Base-by-base conservation (phyloP, 2,113 vertebrate genomes). In the Toxotes chatareus region DNA sequence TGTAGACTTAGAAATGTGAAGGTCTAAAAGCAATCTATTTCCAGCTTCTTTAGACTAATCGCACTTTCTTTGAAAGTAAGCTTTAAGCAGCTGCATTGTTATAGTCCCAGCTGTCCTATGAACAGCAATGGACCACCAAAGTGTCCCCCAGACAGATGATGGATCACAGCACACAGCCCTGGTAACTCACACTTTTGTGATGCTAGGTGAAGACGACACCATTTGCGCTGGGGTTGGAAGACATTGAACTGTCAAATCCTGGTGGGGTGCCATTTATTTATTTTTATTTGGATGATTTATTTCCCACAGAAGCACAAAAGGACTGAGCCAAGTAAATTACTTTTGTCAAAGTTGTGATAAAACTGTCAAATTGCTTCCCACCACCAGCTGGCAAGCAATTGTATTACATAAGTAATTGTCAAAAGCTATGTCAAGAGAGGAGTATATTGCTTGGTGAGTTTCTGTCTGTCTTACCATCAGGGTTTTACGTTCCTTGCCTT, bases 271-370 rank as follows among this genome's bases (percentile, higher is more conserved):
- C 82, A 88, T 91, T 91, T 90, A 79, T 91, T 91, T 89, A 83
- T 86, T 90, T 92, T 90, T 88, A 90, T 92, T 91, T 84, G 85
- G 76, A 85, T 83, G 89, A 93, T 91, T 87, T 89, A 89, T 93
- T 90, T 91, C 83, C 77, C 63, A 13, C 73, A 74, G 85, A 88
- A 79, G 83, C 90, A 81, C 85, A 82, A 76, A 87, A 86, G 77
- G 83, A 87, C 61, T 34, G 84, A 85, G 84, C 79, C 34, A 51
- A 93, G 86, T 92, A 92, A 95, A 94, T 93, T 92, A 89, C 92
- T 94, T 93, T 91, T 89, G 92, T 94, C 83, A 90, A 91, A 85
- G 80, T 91, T 90, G 91, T 88, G 89, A 94, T 93, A 93, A 93
- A 93, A 89, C 89, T 93, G 92, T 94, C 93, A 91, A 76, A 81